Base-by-base conservation (phyloP, 1,140 invertebrate species). In the Atta colombica region DNA sequence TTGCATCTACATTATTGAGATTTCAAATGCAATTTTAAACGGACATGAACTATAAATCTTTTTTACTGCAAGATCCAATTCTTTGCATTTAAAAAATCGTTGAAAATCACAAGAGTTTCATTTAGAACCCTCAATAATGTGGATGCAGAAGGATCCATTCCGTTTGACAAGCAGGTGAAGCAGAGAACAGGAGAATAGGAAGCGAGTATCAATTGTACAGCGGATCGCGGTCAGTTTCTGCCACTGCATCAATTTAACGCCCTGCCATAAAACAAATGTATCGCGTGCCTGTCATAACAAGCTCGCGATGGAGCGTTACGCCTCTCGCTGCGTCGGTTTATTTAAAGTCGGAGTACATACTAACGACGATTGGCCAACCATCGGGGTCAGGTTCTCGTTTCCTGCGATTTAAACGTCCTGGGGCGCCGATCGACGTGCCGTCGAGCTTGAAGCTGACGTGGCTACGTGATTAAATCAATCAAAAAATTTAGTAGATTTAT, bases 261-360 rank as follows among this genome's bases (percentile, higher is more conserved):
- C 18, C 68, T 8, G 80, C 55, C 55, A 16, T 82, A 74, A 82
- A 82, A 74, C 80, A 74, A 74, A 82, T 82, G 80, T 82, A 82
- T 82, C 66, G 55, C 68, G 68, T 74, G 68, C 68, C n/a, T 74
- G 69, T 82, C 80, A 82, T 61, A 82, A 81, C 65, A 81, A 61
- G 68, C 68, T 31, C 80, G 53, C 51, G 55, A 16, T 25, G 68
- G 28, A 72, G 39, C 68, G 80, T 82, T 74, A 60, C 80, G 35
- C n/a, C 58, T 82, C 53, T 74, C 80, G 80, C 69, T 74, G 80
- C 80, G 80, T 31, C 53, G 68, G 55, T 82, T 82, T 82, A 82
- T 82, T 82, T 82, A 82, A 60, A 72, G 68, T 82, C 69, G 25
- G 14, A 74, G 55, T 82, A 80, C 77, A 55, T 69, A 74, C 69